Conservation (phyloP, 2,797 vertebrate species). For the Betta splendens region DNA sequence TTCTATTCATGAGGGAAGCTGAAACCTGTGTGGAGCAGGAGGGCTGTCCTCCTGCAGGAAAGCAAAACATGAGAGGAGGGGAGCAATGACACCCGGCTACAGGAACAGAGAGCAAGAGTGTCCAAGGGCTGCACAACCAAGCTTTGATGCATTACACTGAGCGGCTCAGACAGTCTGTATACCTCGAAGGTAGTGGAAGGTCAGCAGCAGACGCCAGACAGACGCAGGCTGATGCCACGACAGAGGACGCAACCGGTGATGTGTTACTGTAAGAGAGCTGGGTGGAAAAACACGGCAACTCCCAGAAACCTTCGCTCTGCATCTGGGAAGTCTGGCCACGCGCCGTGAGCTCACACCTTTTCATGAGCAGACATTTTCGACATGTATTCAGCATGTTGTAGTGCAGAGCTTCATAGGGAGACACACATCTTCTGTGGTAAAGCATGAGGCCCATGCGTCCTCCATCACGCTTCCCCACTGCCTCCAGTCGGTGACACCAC, state of each 20-base stretch:
- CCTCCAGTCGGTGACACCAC: slow-evolving; percentile 58
- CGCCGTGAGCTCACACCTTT: too few species aligned
- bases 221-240: background rate
- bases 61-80: slow-evolving; percentile 37
- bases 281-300: background rate
- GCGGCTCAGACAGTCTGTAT: slow-evolving; percentile 1
- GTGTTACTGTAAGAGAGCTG: background rate
- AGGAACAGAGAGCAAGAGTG: slow-evolving; percentile 12
- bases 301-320: too few species aligned
- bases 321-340: too few species aligned
- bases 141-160: slow-evolving; percentile 28
- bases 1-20: slow-evolving; percentile 44
- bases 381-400: too few species aligned
- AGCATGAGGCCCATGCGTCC: slow-evolving; percentile 51
- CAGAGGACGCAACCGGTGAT: background rate
- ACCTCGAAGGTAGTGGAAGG: slow-evolving; percentile 1
- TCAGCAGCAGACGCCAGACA: background rate
- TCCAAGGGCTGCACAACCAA: slow-evolving; percentile 13
- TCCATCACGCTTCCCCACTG: slow-evolving; percentile 40
- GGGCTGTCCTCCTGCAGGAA: slow-evolving; percentile 8
- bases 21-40: slow-evolving; percentile 29
- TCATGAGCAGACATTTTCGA: too few species aligned
- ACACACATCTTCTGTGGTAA: too few species aligned
- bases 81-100: slow-evolving; percentile 29
- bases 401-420: too few species aligned